These are phyloP conservation scores for Smutsia temminckii DNA, from an alignment of 2,797 vertebrate genomes.

Conservation along the genomic window DNA sequence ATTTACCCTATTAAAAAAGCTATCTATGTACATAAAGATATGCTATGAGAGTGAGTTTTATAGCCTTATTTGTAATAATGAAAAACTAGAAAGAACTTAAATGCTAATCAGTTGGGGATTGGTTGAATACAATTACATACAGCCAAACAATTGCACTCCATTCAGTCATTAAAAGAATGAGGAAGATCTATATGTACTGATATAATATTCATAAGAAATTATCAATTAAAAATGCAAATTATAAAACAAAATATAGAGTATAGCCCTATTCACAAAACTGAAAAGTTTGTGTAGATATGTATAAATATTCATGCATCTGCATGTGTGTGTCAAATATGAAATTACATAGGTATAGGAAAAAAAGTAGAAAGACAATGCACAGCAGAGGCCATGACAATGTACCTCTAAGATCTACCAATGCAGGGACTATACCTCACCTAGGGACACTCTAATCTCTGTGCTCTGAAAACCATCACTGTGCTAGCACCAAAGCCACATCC, in stretches of 20 bases:
- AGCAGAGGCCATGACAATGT: neutral
- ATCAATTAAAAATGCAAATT: neutral
- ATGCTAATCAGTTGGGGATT: neutral
- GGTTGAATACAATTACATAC: slow-evolving; percentile 13
- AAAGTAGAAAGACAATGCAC: neutral
- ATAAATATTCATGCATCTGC: neutral
- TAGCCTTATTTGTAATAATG: neutral
- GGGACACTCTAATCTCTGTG: neutral
- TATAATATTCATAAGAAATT: neutral
- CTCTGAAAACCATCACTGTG: neutral
- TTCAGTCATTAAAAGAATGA: neutral
- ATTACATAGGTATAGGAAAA: neutral
- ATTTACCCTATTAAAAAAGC: neutral
- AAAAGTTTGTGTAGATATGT: neutral
- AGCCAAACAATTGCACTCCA: neutral
- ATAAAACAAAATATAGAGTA: neutral
- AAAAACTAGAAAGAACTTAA: slow-evolving; percentile 6
- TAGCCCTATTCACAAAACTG: neutral
- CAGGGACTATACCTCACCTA: neutral
- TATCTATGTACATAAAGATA: neutral
- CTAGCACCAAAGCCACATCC: neutral
- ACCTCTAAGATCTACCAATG: neutral
- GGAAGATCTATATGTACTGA: neutral
- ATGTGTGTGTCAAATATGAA: neutral
- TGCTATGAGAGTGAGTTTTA: neutral